phyloP scores from a whole-genome alignment of 2,888 invertebrate genomes.

The Laothoe populi region DNA sequence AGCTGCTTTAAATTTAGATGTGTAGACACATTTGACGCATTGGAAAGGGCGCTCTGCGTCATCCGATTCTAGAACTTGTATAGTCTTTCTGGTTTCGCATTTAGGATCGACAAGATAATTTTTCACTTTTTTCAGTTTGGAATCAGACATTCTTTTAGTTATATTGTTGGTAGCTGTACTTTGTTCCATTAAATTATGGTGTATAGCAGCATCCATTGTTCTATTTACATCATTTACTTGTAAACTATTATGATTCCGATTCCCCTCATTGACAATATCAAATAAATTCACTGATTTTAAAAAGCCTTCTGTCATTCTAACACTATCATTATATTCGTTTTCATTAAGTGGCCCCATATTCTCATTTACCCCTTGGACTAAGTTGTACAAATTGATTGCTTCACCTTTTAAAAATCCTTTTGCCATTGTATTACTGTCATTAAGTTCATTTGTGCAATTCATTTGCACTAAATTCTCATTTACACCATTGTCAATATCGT shows the following conservation, averaged over 20 bases:
- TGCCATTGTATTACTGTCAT: not conserved
- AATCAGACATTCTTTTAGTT: constrained; percentile 12
- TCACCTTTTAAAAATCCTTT: not conserved
- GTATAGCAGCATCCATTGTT: not conserved
- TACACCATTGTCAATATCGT: not conserved
- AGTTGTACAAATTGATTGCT: not conserved
- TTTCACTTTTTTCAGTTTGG: constrained; percentile 24
- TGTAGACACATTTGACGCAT: constrained; percentile 61
- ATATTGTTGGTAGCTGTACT: not conserved
- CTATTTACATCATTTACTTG: not conserved
- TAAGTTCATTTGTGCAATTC: not conserved
- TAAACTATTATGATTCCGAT: not conserved
- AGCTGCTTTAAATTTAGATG: constrained; percentile 64
- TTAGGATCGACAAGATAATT: not conserved
- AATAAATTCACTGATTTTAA: not conserved
- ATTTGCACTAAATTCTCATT: not conserved
- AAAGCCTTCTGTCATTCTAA: not conserved
- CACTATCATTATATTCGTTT: not conserved
- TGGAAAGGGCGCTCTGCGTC: constrained; percentile 59
- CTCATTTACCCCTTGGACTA: not conserved
- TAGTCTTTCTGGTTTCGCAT: constrained; percentile 55
- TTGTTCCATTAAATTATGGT: not conserved
- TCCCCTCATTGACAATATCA: not conserved
- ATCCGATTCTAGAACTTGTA: constrained; percentile 57
- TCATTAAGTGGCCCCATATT: not conserved